A percentile compares a stretch with the other conserved stretches of the same genome.
Conservation (phyloP, 2,113 vertebrate species). For the Erythrocercus mccallii region DNA sequence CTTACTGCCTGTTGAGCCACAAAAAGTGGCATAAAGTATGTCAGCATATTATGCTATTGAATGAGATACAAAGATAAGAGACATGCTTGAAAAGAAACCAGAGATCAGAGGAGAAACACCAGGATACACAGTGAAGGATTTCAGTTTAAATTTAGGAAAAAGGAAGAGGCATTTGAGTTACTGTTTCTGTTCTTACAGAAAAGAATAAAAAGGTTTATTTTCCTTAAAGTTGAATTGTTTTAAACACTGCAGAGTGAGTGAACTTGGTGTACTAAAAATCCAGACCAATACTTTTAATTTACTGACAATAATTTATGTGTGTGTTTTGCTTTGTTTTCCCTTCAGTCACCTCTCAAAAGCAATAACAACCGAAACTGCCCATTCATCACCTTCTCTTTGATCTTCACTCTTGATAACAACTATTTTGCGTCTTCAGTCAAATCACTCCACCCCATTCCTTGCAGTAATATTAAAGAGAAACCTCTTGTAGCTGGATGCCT, state of each 20-base stretch:
- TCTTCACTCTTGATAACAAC: neutral
- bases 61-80: neutral
- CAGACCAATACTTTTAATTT: neutral
- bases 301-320: neutral
- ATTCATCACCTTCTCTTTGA: conserved; percentile 44
- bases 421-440: neutral
- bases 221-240: neutral
- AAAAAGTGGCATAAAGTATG: neutral
- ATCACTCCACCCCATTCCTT: conserved; percentile 51
- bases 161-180: neutral
- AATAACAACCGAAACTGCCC: neutral
- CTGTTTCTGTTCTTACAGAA: neutral
- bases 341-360: conserved; percentile 35
- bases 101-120: neutral
- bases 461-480: conserved; percentile 2
- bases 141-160: neutral
- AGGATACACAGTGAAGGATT: neutral
- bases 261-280: neutral
- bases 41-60: neutral
- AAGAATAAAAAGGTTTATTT: neutral
- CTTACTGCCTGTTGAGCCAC: neutral
- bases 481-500: conserved; percentile 17
- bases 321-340: neutral
- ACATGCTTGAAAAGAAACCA: neutral
- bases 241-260: neutral